A percentile compares a stretch with the other conserved stretches of the same genome.
phyloP scores from a whole-genome alignment of 2,797 vertebrate species.

The Periophthalmus magnuspinnatus region DNA sequence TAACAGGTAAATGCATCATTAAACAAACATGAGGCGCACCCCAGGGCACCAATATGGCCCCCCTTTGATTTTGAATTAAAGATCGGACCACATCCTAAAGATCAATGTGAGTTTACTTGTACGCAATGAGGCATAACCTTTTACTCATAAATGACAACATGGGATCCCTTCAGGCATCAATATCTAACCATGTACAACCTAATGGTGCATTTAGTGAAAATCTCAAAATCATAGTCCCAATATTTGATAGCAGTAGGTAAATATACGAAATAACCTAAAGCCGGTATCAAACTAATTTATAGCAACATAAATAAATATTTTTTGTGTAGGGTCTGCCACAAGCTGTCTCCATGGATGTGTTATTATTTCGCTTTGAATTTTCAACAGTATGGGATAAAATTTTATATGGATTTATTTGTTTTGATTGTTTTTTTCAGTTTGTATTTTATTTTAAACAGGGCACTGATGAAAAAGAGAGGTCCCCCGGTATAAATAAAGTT shows the following conservation, averaged over 20 bases:
- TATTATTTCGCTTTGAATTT: background rate
- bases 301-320: background rate
- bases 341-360: background rate
- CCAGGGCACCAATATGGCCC: background rate
- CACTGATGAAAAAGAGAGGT: too few species aligned
- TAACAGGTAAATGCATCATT: slow-evolving; percentile 46
- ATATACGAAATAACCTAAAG: too few species aligned
- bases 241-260: background rate
- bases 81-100: background rate
- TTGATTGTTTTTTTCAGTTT: too few species aligned
- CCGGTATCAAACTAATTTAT: background rate
- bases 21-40: slow-evolving; percentile 32
- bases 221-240: background rate
- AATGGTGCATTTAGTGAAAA: background rate
- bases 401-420: too few species aligned
- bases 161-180: background rate
- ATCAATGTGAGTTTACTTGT: background rate
- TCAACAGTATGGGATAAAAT: too few species aligned
- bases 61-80: background rate
- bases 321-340: too few species aligned
- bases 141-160: slow-evolving; percentile 10
- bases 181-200: background rate
- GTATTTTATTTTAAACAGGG: too few species aligned
- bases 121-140: background rate
- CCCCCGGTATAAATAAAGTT: too few species aligned